These are phyloP conservation scores for Vireo griseus DNA, from an alignment of 2,797 vertebrate genomes.

Conservation along the genomic window DNA sequence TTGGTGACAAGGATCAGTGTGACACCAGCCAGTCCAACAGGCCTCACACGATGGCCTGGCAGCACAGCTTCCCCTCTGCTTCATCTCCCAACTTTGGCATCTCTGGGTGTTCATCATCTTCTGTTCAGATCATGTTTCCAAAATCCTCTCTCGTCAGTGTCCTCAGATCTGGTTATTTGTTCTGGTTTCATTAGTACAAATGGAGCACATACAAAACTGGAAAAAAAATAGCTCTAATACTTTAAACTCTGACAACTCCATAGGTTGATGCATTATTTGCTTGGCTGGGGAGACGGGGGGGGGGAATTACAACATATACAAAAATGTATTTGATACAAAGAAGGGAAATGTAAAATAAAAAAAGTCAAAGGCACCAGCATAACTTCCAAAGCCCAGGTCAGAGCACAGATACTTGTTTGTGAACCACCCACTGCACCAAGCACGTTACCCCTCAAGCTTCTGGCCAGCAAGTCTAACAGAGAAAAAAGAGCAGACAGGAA, in stretches of 20 bases:
- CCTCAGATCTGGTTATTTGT: conserved; percentile 47
- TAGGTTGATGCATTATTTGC: conserved; percentile 66
- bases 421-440: conserved; percentile 50
- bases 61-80: neutral
- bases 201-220: conserved; percentile 29
- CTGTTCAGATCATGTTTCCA: neutral
- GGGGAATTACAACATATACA: conserved; percentile 77
- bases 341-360: conserved; percentile 43
- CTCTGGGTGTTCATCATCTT: neutral
- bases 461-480: conserved; percentile 42
- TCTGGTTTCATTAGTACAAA: conserved; percentile 63
- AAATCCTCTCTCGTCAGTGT: conserved; percentile 23
- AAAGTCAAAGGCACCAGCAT: conserved; percentile 64
- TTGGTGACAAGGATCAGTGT: neutral
- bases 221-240: conserved; percentile 56
- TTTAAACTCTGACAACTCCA: conserved; percentile 67
- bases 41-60: neutral
- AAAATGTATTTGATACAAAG: conserved; percentile 75
- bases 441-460: conserved; percentile 48
- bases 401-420: conserved; percentile 61
- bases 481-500: conserved; percentile 48
- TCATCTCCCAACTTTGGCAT: conserved; percentile 11
- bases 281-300: neutral
- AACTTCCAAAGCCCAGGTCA: conserved; percentile 51
- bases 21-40: neutral